These are phyloP conservation scores for Steatocranus sp. DNA, from an alignment of 2,797 vertebrate genomes.

Conservation along the genomic window DNA sequence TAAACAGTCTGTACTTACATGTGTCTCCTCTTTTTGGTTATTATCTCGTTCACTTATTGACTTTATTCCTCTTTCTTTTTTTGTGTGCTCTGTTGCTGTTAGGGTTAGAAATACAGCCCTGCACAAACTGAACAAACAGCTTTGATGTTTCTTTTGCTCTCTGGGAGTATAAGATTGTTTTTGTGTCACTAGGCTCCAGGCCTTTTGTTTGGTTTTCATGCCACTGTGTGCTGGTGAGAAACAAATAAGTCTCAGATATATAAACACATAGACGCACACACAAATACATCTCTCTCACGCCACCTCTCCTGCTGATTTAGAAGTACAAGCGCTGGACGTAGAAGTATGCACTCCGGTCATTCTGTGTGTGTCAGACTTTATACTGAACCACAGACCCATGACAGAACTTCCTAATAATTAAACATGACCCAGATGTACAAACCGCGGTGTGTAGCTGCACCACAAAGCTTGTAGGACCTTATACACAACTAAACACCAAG, in stretches of 20 bases:
- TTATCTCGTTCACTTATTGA: background rate
- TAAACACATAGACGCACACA: constrained; percentile 1
- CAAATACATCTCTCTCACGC: constrained; percentile 10
- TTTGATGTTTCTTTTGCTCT: constrained; percentile 48
- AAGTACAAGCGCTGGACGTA: constrained; percentile 8
- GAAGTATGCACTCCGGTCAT: background rate
- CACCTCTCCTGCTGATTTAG: constrained; percentile 34
- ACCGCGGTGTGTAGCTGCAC: constrained; percentile 39
- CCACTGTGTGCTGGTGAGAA: constrained; percentile 53
- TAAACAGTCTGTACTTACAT: background rate
- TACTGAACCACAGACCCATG: constrained; percentile 37
- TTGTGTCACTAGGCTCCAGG: constrained; percentile 27
- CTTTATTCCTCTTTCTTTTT: background rate
- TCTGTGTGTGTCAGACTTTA: constrained; percentile 20
- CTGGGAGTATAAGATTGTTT: constrained; percentile 49
- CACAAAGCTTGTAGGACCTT: constrained; percentile 13
- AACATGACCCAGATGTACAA: constrained; percentile 57
- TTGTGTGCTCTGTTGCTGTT: background rate
- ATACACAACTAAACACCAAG: constrained; percentile 32
- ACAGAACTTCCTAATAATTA: constrained; percentile 67
- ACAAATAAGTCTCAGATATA: constrained; percentile 46
- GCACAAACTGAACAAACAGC: constrained; percentile 2
- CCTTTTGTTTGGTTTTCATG: constrained; percentile 65
- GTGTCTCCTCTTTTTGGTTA: background rate
- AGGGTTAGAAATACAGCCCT: background rate